phyloP scores from a whole-genome alignment of 2,888 invertebrate species.

The Eumacrocentrus americanus region DNA sequence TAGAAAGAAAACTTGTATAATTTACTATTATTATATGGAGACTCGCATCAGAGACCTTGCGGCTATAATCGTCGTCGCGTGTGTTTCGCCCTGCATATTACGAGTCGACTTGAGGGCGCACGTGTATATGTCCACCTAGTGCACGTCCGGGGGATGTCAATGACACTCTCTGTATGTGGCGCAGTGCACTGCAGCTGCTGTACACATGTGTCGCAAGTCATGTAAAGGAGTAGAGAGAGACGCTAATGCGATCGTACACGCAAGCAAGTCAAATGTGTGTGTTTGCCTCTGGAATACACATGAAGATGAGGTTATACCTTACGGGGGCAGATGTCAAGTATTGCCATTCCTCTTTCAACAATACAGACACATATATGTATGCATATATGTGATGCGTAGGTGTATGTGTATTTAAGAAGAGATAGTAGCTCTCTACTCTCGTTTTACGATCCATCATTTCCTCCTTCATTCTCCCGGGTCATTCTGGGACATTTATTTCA shows the following conservation, averaged over 20 bases:
- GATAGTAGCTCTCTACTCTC: no score
- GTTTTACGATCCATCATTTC: slow-evolving; percentile 13
- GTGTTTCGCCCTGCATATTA: slow-evolving; percentile 8
- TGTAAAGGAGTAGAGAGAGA: slow-evolving; percentile 16
- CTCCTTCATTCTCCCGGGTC: neutral
- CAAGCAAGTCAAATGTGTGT: slow-evolving; percentile 7
- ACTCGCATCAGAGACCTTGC: no score
- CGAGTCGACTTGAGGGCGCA: neutral
- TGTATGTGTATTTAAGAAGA: no score
- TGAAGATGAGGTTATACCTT: slow-evolving; percentile 35
- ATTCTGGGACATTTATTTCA: no score
- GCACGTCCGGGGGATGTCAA: slow-evolving; percentile 33
- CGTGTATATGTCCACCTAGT: neutral
- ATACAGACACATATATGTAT: neutral
- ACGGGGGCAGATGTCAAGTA: slow-evolving; percentile 56
- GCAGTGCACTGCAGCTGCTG: no score
- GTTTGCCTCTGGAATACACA: neutral
- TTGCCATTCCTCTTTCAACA: slow-evolving; percentile 43
- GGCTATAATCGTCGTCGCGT: slow-evolving; percentile 34
- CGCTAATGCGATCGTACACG: slow-evolving; percentile 20
- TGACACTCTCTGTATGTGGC: slow-evolving; percentile 32
- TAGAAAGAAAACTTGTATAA: no score
- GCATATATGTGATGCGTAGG: no score
- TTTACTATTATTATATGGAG: no score
- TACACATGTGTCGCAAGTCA: slow-evolving; percentile 21